Percentiles rank a stretch among this genome's conserved stretches.
phyloP scores from a whole-genome alignment of 2,113 vertebrate genomes.

The Natator depressus region DNA sequence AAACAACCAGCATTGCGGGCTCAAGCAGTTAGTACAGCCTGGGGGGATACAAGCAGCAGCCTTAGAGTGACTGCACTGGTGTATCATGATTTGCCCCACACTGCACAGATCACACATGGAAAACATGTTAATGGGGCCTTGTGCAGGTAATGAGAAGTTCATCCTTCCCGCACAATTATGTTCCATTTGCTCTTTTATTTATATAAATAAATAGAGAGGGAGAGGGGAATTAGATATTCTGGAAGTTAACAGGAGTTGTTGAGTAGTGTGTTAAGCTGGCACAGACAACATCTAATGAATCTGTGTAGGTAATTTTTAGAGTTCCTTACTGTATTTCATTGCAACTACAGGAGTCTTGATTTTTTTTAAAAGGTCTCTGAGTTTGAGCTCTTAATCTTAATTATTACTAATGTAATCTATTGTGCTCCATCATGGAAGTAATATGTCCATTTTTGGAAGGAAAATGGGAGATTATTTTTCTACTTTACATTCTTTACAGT shows the following conservation, averaged over 20 bases:
- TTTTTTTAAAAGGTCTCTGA: neutral
- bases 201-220: no score
- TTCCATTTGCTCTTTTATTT: neutral
- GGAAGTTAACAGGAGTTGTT: neutral
- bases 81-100: rapidly evolving
- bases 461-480: neutral
- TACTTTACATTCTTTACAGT: neutral
- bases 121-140: neutral
- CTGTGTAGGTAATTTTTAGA: neutral
- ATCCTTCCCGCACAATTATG: neutral
- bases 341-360: neutral
- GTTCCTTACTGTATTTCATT: neutral
- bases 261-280: neutral
- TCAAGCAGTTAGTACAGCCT: no score
- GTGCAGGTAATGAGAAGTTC: neutral
- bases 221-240: rapidly evolving
- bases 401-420: neutral
- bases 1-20: neutral
- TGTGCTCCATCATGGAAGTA: neutral
- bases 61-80: neutral
- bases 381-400: neutral
- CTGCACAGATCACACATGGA: neutral
- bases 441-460: neutral
- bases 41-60: neutral
- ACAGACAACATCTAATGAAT: neutral